Evolutionary conservation across 2,797 vertebrate genomes (phyloP).

Genomic region (Avahi laniger): DNA sequence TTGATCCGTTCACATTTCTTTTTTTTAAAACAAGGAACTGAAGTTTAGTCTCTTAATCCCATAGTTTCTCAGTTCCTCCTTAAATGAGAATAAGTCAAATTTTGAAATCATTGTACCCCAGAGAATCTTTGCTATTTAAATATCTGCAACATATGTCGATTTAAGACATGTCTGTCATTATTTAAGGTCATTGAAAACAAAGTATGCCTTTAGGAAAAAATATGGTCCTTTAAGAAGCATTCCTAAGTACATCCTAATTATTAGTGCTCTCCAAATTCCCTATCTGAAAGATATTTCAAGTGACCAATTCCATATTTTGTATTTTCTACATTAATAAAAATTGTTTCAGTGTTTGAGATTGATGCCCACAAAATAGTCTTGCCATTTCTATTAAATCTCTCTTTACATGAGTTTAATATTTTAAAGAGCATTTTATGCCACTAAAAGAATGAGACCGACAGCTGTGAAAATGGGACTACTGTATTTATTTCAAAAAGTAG

Average conservation of each 20-base stretch:
- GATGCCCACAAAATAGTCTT: not conserved
- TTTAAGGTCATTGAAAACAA: not conserved
- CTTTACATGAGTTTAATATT: not conserved
- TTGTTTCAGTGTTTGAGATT: not conserved
- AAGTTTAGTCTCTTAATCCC: not conserved
- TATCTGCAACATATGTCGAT: not conserved
- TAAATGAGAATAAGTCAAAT: not conserved
- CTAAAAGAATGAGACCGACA: not conserved
- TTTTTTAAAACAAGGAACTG: not conserved
- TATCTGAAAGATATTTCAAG: not conserved
- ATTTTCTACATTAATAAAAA: not conserved
- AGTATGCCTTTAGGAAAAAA: not conserved
- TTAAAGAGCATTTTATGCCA: not conserved
- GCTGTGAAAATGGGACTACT: not conserved
- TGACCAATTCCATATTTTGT: not conserved
- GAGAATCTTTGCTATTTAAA: not conserved
- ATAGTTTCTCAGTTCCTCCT: not conserved
- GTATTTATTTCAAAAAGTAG: not conserved
- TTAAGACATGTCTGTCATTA: not conserved
- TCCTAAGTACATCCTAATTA: not conserved
- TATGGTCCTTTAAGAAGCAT: not conserved
- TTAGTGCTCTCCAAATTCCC: no score
- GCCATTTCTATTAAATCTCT: not conserved
- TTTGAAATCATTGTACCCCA: not conserved
- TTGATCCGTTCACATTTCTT: not conserved